Conservation (phyloP, 2,113 vertebrate genomes). For the Entelurus aequoreus region DNA sequence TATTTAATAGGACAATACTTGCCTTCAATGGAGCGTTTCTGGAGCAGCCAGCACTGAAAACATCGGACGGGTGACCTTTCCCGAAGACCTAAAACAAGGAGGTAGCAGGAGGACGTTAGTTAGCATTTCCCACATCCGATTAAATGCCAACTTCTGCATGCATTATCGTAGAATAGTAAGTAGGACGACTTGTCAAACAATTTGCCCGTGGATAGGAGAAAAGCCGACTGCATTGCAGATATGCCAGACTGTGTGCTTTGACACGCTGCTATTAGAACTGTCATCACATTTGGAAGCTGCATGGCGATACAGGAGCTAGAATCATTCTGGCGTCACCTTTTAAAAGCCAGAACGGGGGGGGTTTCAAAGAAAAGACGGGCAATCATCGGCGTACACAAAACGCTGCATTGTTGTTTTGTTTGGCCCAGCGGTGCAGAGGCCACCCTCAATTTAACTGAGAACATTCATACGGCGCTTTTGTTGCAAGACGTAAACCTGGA, state of each 20-base stretch:
- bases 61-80: slow-evolving; percentile 65
- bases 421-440: slow-evolving; percentile 25
- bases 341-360: slow-evolving; percentile 9
- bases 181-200: slow-evolving; percentile 43
- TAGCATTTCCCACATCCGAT: slow-evolving; percentile 62
- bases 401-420: slow-evolving; percentile 46
- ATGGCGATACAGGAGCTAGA: not conserved
- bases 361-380: slow-evolving; percentile 22
- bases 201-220: slow-evolving; percentile 45
- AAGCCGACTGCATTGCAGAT: slow-evolving; percentile 48
- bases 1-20: slow-evolving; percentile 44
- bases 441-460: slow-evolving; percentile 33
- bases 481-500: slow-evolving; percentile 56
- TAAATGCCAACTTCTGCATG: slow-evolving; percentile 70
- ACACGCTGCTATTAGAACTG: slow-evolving; percentile 21
- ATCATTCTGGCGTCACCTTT: slow-evolving; percentile 20
- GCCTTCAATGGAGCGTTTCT: slow-evolving; percentile 50
- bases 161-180: slow-evolving; percentile 52
- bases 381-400: slow-evolving; percentile 39
- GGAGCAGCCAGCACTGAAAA: slow-evolving; percentile 50
- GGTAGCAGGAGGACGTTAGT: slow-evolving; percentile 58
- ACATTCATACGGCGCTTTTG: slow-evolving; percentile 49
- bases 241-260: slow-evolving; percentile 12
- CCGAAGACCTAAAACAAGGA: slow-evolving; percentile 64
- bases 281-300: slow-evolving; percentile 1